Conservation (phyloP, 2,113 vertebrate genomes). For the Dermatemys mawii region DNA sequence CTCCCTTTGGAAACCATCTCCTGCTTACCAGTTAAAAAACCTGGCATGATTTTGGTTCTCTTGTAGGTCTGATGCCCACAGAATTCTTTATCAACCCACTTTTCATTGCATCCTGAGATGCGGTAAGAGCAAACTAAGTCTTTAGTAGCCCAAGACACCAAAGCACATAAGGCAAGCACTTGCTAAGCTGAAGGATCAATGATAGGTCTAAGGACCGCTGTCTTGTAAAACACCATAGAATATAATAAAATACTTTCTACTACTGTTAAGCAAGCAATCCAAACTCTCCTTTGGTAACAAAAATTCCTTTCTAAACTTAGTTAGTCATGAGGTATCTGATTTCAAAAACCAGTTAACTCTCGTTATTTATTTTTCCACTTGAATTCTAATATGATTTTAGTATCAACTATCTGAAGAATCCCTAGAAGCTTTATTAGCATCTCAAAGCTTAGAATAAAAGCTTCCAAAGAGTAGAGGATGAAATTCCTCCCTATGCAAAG, state of each 20-base stretch:
- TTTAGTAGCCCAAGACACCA: neutral
- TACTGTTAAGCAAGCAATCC: neutral
- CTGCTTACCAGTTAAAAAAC: neutral
- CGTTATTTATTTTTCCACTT: neutral
- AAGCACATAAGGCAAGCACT: neutral
- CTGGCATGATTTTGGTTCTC: neutral
- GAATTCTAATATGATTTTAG: neutral
- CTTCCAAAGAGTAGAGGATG: neutral
- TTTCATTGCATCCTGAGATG: neutral
- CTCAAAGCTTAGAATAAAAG: neutral
- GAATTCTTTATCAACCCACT: neutral
- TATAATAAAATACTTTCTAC: neutral
- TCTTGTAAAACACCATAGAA: neutral
- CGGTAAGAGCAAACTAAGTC: neutral
- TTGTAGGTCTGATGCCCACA: neutral
- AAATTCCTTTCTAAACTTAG: neutral
- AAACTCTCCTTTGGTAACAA: neutral
- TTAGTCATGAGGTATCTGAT: neutral
- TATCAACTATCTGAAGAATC: neutral
- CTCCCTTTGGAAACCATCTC: neutral
- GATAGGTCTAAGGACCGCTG: neutral
- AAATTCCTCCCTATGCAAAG: neutral
- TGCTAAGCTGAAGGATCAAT: neutral
- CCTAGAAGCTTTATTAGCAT: neutral
- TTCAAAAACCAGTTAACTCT: neutral